phyloP scores from a whole-genome alignment of 1,140 invertebrate species.

The Drosophila hydei region DNA sequence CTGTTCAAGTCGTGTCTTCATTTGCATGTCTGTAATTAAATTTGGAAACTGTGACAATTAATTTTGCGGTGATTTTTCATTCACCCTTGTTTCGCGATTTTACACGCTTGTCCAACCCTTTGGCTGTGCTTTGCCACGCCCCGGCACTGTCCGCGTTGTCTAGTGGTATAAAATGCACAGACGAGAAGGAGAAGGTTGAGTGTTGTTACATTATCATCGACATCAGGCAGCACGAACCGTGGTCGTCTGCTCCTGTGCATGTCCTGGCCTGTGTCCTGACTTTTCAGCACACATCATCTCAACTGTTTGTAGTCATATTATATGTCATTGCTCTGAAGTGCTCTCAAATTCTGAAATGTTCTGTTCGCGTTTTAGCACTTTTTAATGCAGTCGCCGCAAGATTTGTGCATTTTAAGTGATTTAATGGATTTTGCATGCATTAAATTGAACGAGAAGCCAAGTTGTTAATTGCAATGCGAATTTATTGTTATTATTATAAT shows the following conservation, averaged over 20 bases:
- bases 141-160: conserved; percentile 6
- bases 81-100: conserved; percentile 20
- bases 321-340: conserved; percentile 74
- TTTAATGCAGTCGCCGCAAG: conserved; percentile 34
- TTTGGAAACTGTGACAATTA: conserved; percentile 74
- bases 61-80: conserved; percentile 18
- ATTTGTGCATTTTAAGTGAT: conserved; percentile 64
- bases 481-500: conserved; percentile 37
- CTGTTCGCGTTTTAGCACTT: conserved; percentile 37
- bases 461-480: conserved; percentile 73
- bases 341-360: conserved; percentile 60
- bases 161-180: not conserved
- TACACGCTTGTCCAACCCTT: conserved; percentile 67
- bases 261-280: conserved; percentile 49
- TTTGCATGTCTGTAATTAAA: conserved; percentile 71
- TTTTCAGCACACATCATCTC: conserved; percentile 41
- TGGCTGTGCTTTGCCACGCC: conserved; percentile 39
- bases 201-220: conserved; percentile 80
- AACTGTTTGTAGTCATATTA: conserved; percentile 79
- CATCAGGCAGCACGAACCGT: conserved; percentile 41
- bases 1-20: conserved; percentile 16
- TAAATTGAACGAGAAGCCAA: conserved; percentile 47
- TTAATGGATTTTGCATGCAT: conserved; percentile 81
- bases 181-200: conserved; percentile 58
- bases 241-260: conserved; percentile 37